Evolutionary conservation across 2,888 invertebrate genomes (phyloP), one percentile per base, ranked within the genome.

Genomic region (Formica aserva): DNA sequence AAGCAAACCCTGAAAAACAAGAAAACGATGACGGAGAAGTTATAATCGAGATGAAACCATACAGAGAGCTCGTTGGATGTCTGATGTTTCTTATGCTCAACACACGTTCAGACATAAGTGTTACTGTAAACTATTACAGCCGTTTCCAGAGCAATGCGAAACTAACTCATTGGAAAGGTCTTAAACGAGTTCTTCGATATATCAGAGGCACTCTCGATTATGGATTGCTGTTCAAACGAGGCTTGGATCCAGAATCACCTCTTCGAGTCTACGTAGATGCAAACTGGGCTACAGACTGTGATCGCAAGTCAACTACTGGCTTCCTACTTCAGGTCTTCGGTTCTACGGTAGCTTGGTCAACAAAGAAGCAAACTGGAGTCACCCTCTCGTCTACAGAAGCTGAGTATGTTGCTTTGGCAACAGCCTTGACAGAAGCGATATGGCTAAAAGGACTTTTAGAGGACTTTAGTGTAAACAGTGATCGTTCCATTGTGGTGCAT

Each of bases 121-220:
- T n/a, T 1, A n/a, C 35, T n/a, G 35, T 63, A 1, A 63, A 63
- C 11, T 35, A n/a, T 5, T 63, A 22, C n/a, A 63, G 63, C n/a
- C n/a, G n/a, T 35, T 63, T 63, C 11, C 63, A 35, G n/a, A 63
- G n/a, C n/a, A 63, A 63, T 18, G 63, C 63, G 1, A 63, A 57
- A 57, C 22, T 57, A 11, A 22, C 4, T n/a, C 35, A 63, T n/a
- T 63, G 63, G n/a, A 63, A 63, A 11, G 63, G 35, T 1, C n/a
- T 63, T n/a, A 52, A 52, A 11, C 32, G n/a, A 18, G n/a, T 63
- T n/a, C 63, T 63, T n/a, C 63, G 35, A 3, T 63, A 63, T 18
- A n/a, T 63, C 3, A 35, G n/a, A n/a, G 63, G 35, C 2, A 63
- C 35, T 63, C 63, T 63, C 9, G 18, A 66, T 2, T 66, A 60